Base-by-base conservation (phyloP, 1,140 invertebrate genomes). In the Caerostris extrusa region DNA sequence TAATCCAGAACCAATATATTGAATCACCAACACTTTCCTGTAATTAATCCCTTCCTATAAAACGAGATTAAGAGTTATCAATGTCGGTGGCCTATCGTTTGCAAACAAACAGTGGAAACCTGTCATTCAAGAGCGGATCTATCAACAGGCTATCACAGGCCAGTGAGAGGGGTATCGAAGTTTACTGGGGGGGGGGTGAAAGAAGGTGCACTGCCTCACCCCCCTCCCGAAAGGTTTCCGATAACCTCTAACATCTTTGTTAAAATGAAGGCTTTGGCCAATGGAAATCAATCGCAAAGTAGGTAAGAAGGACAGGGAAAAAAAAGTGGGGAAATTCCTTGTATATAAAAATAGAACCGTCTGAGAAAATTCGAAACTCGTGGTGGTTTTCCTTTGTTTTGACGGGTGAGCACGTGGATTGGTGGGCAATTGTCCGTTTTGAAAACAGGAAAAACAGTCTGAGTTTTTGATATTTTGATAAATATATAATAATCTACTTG, bases 221-320 rank as follows among this genome's bases (percentile, higher is more conserved):
- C 19, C 89, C 90, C 60, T n/a, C n/a, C 60, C 19, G 61, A 93
- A 87, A 87, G 91, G 58, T 93, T 93, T 93, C 83, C 91, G 91
- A 93, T 93, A 93, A 93, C 91, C 91, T 93, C 91, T 86, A 71
- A 86, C 91, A 87, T 93, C 90, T 92, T 86, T 86, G 82, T 93
- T 93, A 87, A 86, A 93, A 93, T 64, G 58, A 83, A 93, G 61
- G 90, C 53, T 77, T 50, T 34, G 82, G 91, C 58, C 91, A 93
- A 87, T 71, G 91, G 91, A 93, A 93, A 93, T 93, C 91, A 93
- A 93, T 93, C 55, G 91, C 61, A 83, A 93, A 93, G 83, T 93
- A 93, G 83, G 91, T 87, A 77, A 87, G 19, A 85, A 85, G 58
- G 90, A 64, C 77, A 85, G 56, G n/a, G n/a, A 6, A 50, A 50